Base-by-base conservation (phyloP, 2,113 vertebrate genomes). In the Campylomormyrus numenius region DNA sequence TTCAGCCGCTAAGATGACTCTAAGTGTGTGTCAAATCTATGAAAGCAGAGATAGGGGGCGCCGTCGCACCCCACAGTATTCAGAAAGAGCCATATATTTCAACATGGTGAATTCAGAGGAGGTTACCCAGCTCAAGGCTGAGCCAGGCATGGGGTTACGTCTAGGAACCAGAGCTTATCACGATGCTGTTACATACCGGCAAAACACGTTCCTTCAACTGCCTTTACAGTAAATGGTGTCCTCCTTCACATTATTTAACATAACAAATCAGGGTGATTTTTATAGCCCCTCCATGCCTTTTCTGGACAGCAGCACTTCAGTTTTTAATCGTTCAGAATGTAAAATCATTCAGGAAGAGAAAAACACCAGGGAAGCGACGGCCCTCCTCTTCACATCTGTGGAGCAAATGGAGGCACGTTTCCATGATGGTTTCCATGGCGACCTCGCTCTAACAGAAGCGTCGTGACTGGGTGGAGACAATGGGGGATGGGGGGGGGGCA, bases 351-450 rank as follows among this genome's bases (percentile, higher is more conserved):
- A 48, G 45, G 35, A 46, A 85, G 39, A 45, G 45, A 85, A 50
- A 27, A 50, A 27, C 42, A 15, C 45, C 48, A 53, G 50, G 11
- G 27, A 50, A 86, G 13, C 48, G 2, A 86, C 11, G 48, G 13
- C 58, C 35, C 39, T 48, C 88, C 39, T n/a, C 88, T 46, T 49
- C 42, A 45, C 21, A 39, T 80, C 31, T 89, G 66, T 21, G 48
- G 48, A 85, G 80, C 52, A 46, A 86, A 90, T 90, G 80, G 53
- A 85, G 39, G 3, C 24, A 39, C 24, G 42, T 89, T 85, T 87
- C 83, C n/a, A 70, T 50, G 53, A 84, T 31, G 46, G 42, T 89
- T 89, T 90, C 83, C n/a, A 86, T 70, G 53, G 89, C 15, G 27
- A 90, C 46, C 45, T 45, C 15, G 45, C 80, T 85, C 50, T 31